Evolutionary conservation across 2,797 vertebrate genomes (phyloP), one percentile per base, ranked within the genome.

Genomic region (Neoniphon sammara): DNA sequence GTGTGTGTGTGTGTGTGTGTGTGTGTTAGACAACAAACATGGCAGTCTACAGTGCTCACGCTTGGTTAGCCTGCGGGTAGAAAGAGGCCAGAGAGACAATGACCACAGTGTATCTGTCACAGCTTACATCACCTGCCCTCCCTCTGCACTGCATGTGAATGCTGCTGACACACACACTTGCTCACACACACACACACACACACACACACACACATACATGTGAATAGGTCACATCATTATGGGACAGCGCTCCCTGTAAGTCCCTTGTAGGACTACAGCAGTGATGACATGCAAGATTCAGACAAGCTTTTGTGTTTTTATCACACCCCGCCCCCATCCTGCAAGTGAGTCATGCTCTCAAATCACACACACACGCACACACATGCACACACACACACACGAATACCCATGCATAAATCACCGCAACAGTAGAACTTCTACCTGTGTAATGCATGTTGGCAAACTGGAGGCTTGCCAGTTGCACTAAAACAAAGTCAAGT

Each of bases 61-160:
- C 89, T 89, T 90, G 89, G 85, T 76, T 82, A 71, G 71, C 75
- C 79, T 69, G 82, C 73, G 18, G 79, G 60, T 74, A 76, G 80
- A 87, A 83, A 91, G 83, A 91, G 86, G 89, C 72, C 83, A 73
- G 58, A 76, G 81, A 90, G 83, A 94, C 93, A 93, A 94, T 91
- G 92, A 83, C 87, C 85, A 77, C 87, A 90, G 89, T 92, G 92
- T 93, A 84, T 87, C 85, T 85, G 84, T 83, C 82, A 85, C 80
- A 59, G 85, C 89, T 94, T 93, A 92, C 93, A 92, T 94, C 93
- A 94, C 67, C 66, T 77, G 73, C 73, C 73, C 73, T 72, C 81
- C 76, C 80, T 77, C 70, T 72, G 75, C 3, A 60, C 78, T 82
- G 77, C 81, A 72, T 84, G 70, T 85, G 78, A 87, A 82, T 75